Evolutionary conservation across 2,888 invertebrate genomes (phyloP), one percentile per base, ranked within the genome.

Genomic region (Nipponacmea schrenckii): DNA sequence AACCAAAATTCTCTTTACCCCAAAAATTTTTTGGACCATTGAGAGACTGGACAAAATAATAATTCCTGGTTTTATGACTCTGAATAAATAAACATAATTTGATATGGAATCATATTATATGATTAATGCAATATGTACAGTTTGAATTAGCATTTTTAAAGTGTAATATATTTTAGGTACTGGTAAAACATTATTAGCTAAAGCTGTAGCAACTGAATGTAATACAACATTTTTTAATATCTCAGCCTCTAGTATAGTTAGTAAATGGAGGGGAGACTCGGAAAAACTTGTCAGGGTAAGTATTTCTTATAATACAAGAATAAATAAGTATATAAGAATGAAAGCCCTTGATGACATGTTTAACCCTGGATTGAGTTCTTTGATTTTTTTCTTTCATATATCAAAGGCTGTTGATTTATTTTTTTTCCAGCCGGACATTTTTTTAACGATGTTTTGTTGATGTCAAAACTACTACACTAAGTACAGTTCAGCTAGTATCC

Each of bases 231-330:
- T 97, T 90, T 96, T 98, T 88, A 97, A 96, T 86, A 93, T 97
- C 17, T 94, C 95, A 2, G 94, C 95, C 74, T 95, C 96, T 83
- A 93, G 94, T 2, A 92, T 97, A 63, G 92, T 96, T n/a, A 96
- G 95, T 84, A 98, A 98, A 89, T 97, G 97, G 97, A 91, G 97
- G 45, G 97, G 97, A 0, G 97, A 98, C 81, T 96, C 96, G 0
- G 97, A 97, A 90, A 97, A 96, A 90, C 93, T 96, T 80, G 91
- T 97, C 63, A 93, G 95, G 90, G 94, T 94, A 84, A 85, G 88
- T 74, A 12, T 20, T 31, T n/a, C n/a, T n/a, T n/a, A n/a, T 14
- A 3, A 67, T 17, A 65, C 20, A 27, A 39, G 14, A 14, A 15
- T n/a, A 24, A 17, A 20, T 17, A 63, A 20, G 12, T 63, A 14